Evolutionary conservation across 1,140 invertebrate genomes (phyloP).

Genomic region (Colletes latitarsis): DNA sequence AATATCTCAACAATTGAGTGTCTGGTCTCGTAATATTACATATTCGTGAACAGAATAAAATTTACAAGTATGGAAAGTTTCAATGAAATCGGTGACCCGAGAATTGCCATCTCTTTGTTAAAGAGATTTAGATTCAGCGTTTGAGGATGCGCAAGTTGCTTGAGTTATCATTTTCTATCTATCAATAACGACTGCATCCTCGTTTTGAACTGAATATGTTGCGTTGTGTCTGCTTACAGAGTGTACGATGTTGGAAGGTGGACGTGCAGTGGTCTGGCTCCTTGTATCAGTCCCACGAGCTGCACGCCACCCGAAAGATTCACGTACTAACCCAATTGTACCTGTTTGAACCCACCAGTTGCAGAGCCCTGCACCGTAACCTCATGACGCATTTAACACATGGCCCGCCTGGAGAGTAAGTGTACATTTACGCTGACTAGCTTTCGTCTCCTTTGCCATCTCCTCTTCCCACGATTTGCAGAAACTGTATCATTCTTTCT

Average conservation of each 20-base stretch:
- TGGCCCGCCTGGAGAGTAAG: constrained; percentile 74
- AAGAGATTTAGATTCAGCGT: too few relatives aligned
- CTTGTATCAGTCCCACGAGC: constrained; percentile 62
- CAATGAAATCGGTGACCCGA: too few relatives aligned
- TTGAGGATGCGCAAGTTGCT: too few relatives aligned
- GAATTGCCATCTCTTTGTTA: too few relatives aligned
- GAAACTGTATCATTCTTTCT: too few relatives aligned
- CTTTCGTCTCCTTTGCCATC: neutral
- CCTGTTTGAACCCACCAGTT: constrained; percentile 58
- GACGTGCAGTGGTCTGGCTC: constrained; percentile 65
- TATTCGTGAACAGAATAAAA: too few relatives aligned
- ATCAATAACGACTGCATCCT: neutral
- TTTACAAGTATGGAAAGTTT: too few relatives aligned
- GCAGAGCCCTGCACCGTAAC: constrained; percentile 63
- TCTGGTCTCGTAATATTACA: too few relatives aligned
- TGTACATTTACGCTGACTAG: constrained; percentile 40
- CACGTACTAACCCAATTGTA: constrained; percentile 64
- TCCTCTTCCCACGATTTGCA: neutral
- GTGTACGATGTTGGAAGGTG: constrained; percentile 67
- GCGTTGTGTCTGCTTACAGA: constrained; percentile 62
- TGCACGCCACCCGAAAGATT: constrained; percentile 65
- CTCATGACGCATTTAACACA: constrained; percentile 73
- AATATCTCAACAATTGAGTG: too few relatives aligned
- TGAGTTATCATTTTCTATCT: too few relatives aligned
- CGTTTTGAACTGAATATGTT: neutral